phyloP scores from a whole-genome alignment of 2,113 vertebrate genomes.

The Thomomys bottae region DNA sequence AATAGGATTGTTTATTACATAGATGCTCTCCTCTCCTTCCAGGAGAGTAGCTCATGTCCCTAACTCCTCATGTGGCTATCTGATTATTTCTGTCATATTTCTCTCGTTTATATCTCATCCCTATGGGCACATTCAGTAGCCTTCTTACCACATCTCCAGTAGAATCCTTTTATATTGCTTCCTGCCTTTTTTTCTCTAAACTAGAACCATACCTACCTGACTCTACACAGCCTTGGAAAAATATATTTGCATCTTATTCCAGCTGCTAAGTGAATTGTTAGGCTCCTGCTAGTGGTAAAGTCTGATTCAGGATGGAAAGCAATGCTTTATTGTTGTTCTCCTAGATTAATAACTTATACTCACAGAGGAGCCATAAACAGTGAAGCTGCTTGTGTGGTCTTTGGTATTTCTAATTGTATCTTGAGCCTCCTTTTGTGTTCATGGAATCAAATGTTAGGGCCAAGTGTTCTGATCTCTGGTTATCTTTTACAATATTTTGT shows the following conservation, averaged over 20 bases:
- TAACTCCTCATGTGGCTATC: not conserved
- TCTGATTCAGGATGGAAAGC: not conserved
- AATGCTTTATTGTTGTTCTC: not conserved
- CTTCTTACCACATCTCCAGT: not conserved
- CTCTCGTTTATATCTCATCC: not conserved
- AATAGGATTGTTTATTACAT: not conserved
- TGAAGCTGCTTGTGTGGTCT: slow-evolving; percentile 61
- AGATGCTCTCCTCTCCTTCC: too few species aligned
- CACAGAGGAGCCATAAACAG: slow-evolving; percentile 15
- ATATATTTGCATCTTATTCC: not conserved
- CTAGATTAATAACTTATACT: slow-evolving; percentile 26
- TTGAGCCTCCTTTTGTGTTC: not conserved
- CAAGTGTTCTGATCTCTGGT: not conserved
- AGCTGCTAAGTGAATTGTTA: not conserved
- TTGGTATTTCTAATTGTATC: not conserved
- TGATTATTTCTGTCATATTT: not conserved
- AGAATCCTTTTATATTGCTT: not conserved
- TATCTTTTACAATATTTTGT: not conserved
- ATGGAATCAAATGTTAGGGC: not conserved
- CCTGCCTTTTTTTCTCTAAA: not conserved
- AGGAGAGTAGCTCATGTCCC: too few species aligned
- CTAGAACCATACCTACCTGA: not conserved
- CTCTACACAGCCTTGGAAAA: not conserved
- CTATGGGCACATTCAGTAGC: not conserved
- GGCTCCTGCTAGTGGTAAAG: slow-evolving; percentile 7